phyloP scores from a whole-genome alignment of 2,888 invertebrate genomes.

The Euzetes globulus region DNA sequence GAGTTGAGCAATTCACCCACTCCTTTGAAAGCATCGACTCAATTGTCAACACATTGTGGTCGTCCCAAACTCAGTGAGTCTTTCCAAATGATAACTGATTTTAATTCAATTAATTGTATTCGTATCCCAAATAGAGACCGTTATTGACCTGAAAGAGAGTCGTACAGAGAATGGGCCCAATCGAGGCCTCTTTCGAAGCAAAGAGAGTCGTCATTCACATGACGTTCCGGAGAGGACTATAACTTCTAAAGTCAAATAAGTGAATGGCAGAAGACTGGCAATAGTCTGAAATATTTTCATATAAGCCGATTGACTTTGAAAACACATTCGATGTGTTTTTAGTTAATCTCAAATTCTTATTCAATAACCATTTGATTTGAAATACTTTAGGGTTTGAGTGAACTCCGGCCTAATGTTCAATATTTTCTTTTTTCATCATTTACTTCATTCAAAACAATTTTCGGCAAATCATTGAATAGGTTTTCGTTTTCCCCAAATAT shows the following conservation, averaged over 20 bases:
- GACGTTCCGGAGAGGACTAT: background rate
- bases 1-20: slow-evolving; percentile 14
- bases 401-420: too few species aligned
- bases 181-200: background rate
- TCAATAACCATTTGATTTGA: background rate
- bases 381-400: background rate
- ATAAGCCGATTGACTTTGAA: background rate
- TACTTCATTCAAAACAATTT: background rate
- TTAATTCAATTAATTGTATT: background rate
- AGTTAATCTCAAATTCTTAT: background rate
- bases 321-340: background rate
- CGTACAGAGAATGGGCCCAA: background rate
- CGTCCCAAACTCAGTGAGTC: slow-evolving; percentile 15
- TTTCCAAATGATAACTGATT: background rate
- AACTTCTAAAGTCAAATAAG: slow-evolving; percentile 15
- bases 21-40: background rate
- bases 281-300: background rate
- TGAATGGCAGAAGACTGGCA: background rate
- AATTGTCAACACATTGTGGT: slow-evolving; percentile 3
- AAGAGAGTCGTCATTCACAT: slow-evolving; percentile 22
- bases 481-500: background rate
- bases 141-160: background rate
- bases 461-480: background rate
- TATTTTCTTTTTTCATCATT: background rate
- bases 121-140: background rate